These are phyloP conservation scores for Anthophora plumipes DNA, from an alignment of 2,888 invertebrate species.

Conservation along the genomic window DNA sequence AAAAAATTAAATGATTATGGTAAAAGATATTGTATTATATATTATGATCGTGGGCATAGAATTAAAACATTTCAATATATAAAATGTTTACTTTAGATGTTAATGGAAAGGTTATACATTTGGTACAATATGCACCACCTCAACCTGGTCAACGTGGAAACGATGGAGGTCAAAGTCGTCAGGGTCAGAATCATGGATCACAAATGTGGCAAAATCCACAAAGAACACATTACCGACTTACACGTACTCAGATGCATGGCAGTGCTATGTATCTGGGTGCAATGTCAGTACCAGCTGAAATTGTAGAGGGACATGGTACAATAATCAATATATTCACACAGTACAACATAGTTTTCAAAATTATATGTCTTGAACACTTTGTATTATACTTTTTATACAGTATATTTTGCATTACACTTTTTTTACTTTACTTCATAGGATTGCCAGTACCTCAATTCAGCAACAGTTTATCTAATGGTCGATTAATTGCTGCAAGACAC, in stretches of 20 bases:
- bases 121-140: conserved; percentile 95
- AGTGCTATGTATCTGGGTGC: conserved; percentile 87
- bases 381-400: neutral
- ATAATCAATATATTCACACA: neutral
- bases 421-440: conserved; percentile 73
- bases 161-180: conserved; percentile 79
- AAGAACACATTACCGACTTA: conserved; percentile 80
- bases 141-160: conserved; percentile 84
- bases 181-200: conserved; percentile 80
- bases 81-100: conserved; percentile 87
- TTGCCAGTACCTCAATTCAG: conserved; percentile 85
- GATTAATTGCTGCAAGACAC: conserved; percentile 85
- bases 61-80: neutral
- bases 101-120: conserved; percentile 95
- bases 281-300: conserved; percentile 86
- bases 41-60: neutral
- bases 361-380: neutral
- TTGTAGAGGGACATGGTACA: conserved; percentile 78
- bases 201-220: conserved; percentile 63
- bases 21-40: conserved; percentile 81
- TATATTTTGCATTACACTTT: neutral
- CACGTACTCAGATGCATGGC: conserved; percentile 79
- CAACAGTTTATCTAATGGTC: conserved; percentile 85
- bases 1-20: conserved; percentile 94
- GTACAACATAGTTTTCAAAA: neutral